phyloP scores from a whole-genome alignment of 1,140 invertebrate genomes.

The Aleiodes sp. region DNA sequence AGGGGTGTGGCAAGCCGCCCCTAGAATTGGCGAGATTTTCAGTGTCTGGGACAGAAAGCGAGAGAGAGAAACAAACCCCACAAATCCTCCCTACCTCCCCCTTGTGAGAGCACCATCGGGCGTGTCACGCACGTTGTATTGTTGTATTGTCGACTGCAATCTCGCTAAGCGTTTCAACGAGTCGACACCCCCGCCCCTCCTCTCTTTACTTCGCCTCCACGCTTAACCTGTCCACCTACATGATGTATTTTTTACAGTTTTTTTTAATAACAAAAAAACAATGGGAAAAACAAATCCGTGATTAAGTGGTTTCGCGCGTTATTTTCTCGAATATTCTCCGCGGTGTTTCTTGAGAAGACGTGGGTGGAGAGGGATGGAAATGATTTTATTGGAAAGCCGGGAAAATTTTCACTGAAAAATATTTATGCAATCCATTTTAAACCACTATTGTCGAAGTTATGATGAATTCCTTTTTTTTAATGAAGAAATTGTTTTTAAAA shows the following conservation, averaged over 20 bases:
- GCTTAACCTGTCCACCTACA: slow-evolving; percentile 62
- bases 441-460: too few relatives aligned
- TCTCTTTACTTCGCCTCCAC: slow-evolving; percentile 5
- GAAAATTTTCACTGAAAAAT: too few relatives aligned
- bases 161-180: slow-evolving; percentile 65
- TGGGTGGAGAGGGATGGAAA: too few relatives aligned
- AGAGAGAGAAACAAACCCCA: not conserved
- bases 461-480: too few relatives aligned
- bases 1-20: slow-evolving; percentile 56
- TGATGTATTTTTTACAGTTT: slow-evolving; percentile 41
- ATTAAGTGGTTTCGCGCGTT: too few relatives aligned
- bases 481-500: too few relatives aligned
- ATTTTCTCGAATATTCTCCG: too few relatives aligned
- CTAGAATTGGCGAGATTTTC: slow-evolving; percentile 66
- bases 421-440: too few relatives aligned
- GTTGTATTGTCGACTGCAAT: slow-evolving; percentile 66
- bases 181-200: slow-evolving; percentile 44
- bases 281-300: too few relatives aligned
- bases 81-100: slow-evolving; percentile 31
- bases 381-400: too few relatives aligned
- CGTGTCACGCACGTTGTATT: slow-evolving; percentile 65
- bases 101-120: slow-evolving; percentile 56
- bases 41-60: slow-evolving; percentile 48
- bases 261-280: not conserved
- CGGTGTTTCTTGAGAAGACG: too few relatives aligned